Percentiles rank a stretch among this genome's conserved stretches.
phyloP scores from a whole-genome alignment of 2,888 invertebrate genomes.

The Clivina fossor region DNA sequence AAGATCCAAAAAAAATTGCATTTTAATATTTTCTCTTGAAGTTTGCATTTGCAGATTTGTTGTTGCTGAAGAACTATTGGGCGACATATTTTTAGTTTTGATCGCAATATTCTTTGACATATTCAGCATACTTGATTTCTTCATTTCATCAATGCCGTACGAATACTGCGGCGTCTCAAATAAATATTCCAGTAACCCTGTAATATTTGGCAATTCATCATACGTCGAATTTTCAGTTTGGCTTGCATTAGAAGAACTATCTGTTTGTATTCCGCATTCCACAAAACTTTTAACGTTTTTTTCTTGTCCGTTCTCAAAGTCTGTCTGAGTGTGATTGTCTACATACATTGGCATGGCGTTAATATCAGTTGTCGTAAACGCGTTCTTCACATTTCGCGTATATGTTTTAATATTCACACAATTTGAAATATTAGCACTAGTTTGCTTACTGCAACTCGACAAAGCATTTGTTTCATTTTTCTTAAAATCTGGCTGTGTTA shows the following conservation, averaged over 20 bases:
- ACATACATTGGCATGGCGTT: conserved; percentile 17
- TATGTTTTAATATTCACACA: no score
- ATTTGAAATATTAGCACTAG: no score
- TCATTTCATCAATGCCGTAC: conserved; percentile 13
- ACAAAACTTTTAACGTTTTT: no score
- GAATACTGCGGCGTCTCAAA: conserved; percentile 14
- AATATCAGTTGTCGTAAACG: neutral
- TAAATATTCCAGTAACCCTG: conserved; percentile 24
- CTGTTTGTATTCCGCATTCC: conserved; percentile 1
- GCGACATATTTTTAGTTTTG: neutral
- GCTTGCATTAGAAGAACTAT: neutral
- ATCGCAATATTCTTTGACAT: conserved; percentile 19
- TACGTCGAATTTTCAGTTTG: neutral
- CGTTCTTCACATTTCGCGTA: neutral
- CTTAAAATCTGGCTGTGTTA: no score
- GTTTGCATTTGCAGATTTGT: neutral
- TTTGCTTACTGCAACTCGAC: no score
- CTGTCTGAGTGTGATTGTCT: conserved; percentile 15
- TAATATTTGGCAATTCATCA: conserved; percentile 11
- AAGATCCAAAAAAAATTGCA: conserved; percentile 44
- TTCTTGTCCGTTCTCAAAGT: neutral
- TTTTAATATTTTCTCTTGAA: conserved; percentile 35
- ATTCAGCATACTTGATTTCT: conserved; percentile 17
- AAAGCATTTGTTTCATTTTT: no score
- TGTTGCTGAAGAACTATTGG: neutral